Evolutionary conservation across 1,140 invertebrate species (phyloP).

Genomic region (Ruditapes philippinarum): DNA sequence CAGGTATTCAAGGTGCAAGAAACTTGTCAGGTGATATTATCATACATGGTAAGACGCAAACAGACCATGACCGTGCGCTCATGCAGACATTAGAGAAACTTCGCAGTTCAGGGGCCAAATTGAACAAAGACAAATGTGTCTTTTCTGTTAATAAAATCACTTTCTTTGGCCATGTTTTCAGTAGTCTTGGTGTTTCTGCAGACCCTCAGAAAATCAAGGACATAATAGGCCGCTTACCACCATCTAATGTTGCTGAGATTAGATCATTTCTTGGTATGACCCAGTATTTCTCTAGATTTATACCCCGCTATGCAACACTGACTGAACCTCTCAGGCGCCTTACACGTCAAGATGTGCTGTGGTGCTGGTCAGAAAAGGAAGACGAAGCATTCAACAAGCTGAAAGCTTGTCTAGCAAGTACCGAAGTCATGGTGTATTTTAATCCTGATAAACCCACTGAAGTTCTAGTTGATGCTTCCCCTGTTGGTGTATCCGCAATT

Average conservation of each 20-base stretch:
- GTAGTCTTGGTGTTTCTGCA: constrained; percentile 54
- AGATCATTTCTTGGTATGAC: constrained; percentile 69
- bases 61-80: constrained; percentile 58
- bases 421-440: constrained; percentile 44
- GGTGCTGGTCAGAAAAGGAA: constrained; percentile 51
- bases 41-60: constrained; percentile 65
- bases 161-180: constrained; percentile 75
- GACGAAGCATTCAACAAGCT: constrained; percentile 57
- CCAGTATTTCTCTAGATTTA: constrained; percentile 57
- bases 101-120: constrained; percentile 52
- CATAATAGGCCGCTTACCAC: constrained; percentile 39
- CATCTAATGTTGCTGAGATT: constrained; percentile 58
- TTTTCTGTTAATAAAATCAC: constrained; percentile 67
- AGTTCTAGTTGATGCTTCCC: constrained; percentile 65
- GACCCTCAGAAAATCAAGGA: constrained; percentile 39
- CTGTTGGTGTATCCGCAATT: background rate
- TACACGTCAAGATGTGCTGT: constrained; percentile 63
- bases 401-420: constrained; percentile 13
- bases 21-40: constrained; percentile 78
- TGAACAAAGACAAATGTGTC: constrained; percentile 73
- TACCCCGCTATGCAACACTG: constrained; percentile 67
- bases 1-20: too few species aligned
- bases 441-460: constrained; percentile 5
- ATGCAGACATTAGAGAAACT: constrained; percentile 58
- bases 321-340: constrained; percentile 58